Base-by-base conservation (phyloP, 1,140 invertebrate species). In the Drosophila grimshawi region DNA sequence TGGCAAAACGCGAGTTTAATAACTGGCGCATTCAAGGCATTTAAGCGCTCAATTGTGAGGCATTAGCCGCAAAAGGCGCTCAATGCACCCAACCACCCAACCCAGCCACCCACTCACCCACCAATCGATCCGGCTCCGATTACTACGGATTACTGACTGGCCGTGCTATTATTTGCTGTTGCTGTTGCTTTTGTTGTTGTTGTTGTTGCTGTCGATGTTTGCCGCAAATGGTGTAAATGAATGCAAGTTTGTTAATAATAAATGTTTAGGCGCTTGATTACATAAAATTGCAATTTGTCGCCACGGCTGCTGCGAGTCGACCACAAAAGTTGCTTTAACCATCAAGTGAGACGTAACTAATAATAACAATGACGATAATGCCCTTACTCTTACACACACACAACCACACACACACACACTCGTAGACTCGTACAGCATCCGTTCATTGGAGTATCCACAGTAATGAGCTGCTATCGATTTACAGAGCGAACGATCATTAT, bases 181-280 rank as follows among this genome's bases (percentile, higher is more conserved):
- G 19, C 19, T 19, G 19, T 1, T 19, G 10, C 49, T 19, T 29
- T 30, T 49, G 43, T 5, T 33, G 30, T 43, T 7, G n/a, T 33
- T 33, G 57, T 35, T 37, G 29, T 30, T 11, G 43, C 4, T 30
- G 11, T 19, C 19, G 19, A 19, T 30, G 11, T 46, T 46, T 55
- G 63, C 70, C 70, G 33, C 70, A 73, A 73, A 52, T 43, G 72
- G 72, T 75, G 59, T 70, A 75, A 73, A 68, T 64, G 63, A 53
- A 61, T 66, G 61, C 61, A 59, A 76, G 69, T 72, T 76, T 76
- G 74, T 76, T 76, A 72, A 72, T 76, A 76, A 65, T 72, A 76
- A 76, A 76, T 76, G 74, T 65, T 76, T 76, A 76, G 46, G 56
- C 68, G 74, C 74, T 76, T 72, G 74, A 76, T 76, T 76, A 76